phyloP scores from a whole-genome alignment of 92 coral and sea anemone species.

The Umimayanthus kanabou region DNA sequence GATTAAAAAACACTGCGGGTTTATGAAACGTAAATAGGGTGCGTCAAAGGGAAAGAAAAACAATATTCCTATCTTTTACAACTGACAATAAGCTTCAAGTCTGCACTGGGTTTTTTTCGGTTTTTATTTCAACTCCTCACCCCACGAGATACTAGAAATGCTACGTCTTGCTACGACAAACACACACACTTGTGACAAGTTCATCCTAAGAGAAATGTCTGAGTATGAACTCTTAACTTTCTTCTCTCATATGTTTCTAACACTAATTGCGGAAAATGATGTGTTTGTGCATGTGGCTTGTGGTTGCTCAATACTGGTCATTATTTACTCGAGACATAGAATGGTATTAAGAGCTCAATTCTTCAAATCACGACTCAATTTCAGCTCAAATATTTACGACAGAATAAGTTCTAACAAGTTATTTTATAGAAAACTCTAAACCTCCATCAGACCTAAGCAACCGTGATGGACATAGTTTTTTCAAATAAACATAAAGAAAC shows the following conservation, averaged over 20 bases:
- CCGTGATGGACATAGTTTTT: neutral
- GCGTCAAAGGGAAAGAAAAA: slow-evolving; percentile 21
- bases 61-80: neutral
- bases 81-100: neutral
- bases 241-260: slow-evolving; percentile 29
- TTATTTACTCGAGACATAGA: slow-evolving; percentile 19
- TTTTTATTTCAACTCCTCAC: neutral
- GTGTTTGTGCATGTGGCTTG: slow-evolving; percentile 29
- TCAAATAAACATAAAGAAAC: neutral
- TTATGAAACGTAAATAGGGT: neutral
- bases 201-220: slow-evolving; percentile 10
- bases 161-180: neutral
- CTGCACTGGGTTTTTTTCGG: neutral
- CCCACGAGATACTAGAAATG: neutral
- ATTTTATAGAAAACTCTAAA: neutral
- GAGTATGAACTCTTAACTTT: neutral
- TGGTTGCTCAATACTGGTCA: slow-evolving; percentile 13
- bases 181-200: slow-evolving; percentile 11
- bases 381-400: neutral
- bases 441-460: neutral
- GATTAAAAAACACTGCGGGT: neutral
- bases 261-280: slow-evolving; percentile 23
- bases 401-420: neutral
- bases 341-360: neutral
- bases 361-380: slow-evolving; percentile 9